A percentile compares a stretch with the other conserved stretches of the same genome.
These are phyloP conservation scores for Actias luna DNA, from an alignment of 2,888 invertebrate species.

Conservation along the genomic window DNA sequence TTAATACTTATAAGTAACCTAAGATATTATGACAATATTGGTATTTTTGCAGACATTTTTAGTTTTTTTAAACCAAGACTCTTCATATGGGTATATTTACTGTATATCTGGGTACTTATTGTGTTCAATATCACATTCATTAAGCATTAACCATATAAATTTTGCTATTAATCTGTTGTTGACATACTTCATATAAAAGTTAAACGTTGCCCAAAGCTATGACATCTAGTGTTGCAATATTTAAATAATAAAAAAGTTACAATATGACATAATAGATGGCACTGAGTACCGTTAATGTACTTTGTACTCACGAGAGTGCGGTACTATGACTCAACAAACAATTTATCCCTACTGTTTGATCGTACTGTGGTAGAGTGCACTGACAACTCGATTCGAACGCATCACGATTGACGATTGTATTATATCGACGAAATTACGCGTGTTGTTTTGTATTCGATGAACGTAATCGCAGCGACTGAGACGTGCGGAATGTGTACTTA, in stretches of 20 bases:
- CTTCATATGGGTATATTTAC: too few species aligned
- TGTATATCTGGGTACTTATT: too few species aligned
- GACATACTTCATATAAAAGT: too few species aligned
- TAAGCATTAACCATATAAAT: too few species aligned
- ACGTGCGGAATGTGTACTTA: constrained; percentile 58
- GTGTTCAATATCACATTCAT: too few species aligned
- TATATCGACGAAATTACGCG: constrained; percentile 25
- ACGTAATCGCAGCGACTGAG: constrained; percentile 62
- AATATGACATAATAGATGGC: constrained; percentile 30
- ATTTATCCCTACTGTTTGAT: not conserved
- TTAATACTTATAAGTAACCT: too few species aligned
- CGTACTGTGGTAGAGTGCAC: not conserved
- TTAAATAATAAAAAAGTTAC: not conserved
- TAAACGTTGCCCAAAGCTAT: not conserved
- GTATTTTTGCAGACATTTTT: too few species aligned
- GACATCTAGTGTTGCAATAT: not conserved
- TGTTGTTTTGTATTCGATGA: constrained; percentile 69
- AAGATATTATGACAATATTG: too few species aligned
- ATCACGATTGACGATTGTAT: constrained; percentile 25
- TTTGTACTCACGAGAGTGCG: constrained; percentile 42
- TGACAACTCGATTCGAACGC: constrained; percentile 34
- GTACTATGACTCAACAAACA: constrained; percentile 7
- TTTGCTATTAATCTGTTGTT: too few species aligned
- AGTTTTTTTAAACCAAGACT: too few species aligned
- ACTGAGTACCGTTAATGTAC: constrained; percentile 3